phyloP scores from a whole-genome alignment of 2,888 invertebrate genomes.

The Halictus quadricinctus region DNA sequence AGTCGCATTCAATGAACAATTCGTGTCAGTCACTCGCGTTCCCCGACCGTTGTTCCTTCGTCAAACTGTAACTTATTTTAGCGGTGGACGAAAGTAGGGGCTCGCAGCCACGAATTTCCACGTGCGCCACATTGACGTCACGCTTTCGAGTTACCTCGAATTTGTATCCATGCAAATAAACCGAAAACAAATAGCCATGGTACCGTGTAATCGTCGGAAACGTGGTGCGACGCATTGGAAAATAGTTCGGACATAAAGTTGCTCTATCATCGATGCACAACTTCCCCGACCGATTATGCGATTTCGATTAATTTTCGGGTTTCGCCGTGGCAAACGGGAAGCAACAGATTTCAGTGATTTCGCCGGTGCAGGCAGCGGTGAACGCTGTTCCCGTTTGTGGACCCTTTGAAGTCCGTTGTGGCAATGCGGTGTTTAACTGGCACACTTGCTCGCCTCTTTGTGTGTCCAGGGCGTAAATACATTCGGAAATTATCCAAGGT shows the following conservation, averaged over 20 bases:
- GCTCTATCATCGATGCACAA: background rate
- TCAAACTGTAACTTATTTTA: constrained; percentile 14
- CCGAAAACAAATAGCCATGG: background rate
- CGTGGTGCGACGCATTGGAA: background rate
- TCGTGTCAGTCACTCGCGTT: constrained; percentile 38
- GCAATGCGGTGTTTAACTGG: background rate
- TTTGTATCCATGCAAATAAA: constrained; percentile 22
- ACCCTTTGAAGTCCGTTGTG: constrained; percentile 11
- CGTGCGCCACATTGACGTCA: background rate
- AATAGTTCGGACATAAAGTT: background rate
- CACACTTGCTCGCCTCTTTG: constrained; percentile 14
- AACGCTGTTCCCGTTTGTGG: constrained; percentile 6
- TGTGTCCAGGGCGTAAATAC: background rate
- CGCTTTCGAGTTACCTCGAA: background rate
- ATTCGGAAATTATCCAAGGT: constrained; percentile 2
- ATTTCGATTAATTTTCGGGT: background rate
- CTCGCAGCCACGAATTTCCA: background rate
- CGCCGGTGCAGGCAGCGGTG: background rate
- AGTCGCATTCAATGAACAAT: constrained; percentile 32
- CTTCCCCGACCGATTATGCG: background rate
- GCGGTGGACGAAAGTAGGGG: background rate
- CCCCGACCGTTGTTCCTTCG: constrained; percentile 10
- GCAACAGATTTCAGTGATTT: background rate
- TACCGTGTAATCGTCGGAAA: background rate
- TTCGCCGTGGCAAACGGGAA: background rate